These are phyloP conservation scores for Mycalesis mineus DNA, from an alignment of 2,888 invertebrate genomes.

Conservation along the genomic window DNA sequence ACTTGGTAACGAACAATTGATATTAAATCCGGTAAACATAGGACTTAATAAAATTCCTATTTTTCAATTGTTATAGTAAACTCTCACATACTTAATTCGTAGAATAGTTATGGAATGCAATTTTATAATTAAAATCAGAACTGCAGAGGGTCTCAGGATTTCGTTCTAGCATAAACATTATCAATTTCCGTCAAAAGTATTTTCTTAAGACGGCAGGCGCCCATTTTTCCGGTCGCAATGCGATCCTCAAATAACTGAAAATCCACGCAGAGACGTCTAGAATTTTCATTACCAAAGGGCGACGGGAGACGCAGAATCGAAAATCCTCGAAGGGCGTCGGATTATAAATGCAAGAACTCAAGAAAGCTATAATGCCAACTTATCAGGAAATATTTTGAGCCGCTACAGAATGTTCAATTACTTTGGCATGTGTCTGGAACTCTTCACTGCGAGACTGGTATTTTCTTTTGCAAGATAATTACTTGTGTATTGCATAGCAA, in stretches of 20 bases:
- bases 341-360: constrained; percentile 60
- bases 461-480: constrained; percentile 38
- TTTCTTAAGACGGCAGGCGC: constrained; percentile 28
- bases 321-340: constrained; percentile 34
- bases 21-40: no score
- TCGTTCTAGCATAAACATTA: constrained; percentile 21
- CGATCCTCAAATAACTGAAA: constrained; percentile 45
- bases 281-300: constrained; percentile 50
- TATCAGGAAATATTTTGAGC: constrained; percentile 54
- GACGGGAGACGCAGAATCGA: constrained; percentile 37
- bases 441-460: constrained; percentile 44
- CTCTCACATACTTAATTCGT: no score
- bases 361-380: constrained; percentile 42
- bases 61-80: no score
- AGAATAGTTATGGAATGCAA: no score
- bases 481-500: constrained; percentile 38
- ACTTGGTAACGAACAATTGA: no score
- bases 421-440: constrained; percentile 47
- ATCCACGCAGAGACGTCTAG: constrained; percentile 54
- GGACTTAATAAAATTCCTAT: no score
- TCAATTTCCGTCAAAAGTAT: constrained; percentile 27
- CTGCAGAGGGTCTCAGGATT: background rate
- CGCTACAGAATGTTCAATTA: constrained; percentile 60
- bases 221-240: constrained; percentile 37
- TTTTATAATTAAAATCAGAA: no score